Base-by-base conservation (phyloP, 2,113 vertebrate genomes). In the Atherinomorus stipes region DNA sequence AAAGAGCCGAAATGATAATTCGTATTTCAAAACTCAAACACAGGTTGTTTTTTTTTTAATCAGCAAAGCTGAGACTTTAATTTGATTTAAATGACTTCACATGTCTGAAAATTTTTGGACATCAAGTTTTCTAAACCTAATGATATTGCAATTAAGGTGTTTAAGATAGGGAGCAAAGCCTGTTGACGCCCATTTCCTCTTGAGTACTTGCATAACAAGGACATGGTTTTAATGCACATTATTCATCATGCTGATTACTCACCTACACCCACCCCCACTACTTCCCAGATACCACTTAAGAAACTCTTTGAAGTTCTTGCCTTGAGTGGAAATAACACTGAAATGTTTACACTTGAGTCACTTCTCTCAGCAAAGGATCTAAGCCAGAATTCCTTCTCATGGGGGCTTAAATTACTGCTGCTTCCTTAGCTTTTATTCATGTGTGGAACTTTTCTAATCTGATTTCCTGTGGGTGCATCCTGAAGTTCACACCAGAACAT, bases 401-500 rank as follows among this genome's bases (percentile, higher is more conserved):
- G 71, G 78, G 70, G 78, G 68, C 23, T 75, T 16, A 70, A 83
- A 85, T 61, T 22, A 58, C 50, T 34, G 34, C 75, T 11, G 47
- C 60, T 87, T 83, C 76, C 78, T 74, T 67, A 80, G 76, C 75
- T 85, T 85, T 79, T 62, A 71, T 76, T 71, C 60, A 40, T 44
- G 67, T 2, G 0, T 61, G 25, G 47, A 83, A 78, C 58, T 61
- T 70, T 67, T 49, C 40, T 83, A 77, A 83, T 84, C 80, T 72
- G 81, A 86, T 83, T 80, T 71, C 71, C 67, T 56, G 22, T 0
- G 54, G 58, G 67, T 80, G 38, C 68, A 66, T 81, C 80, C 56
- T 52, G 50, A 61, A 74, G 54, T 74, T 84, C 71, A 63, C 63
- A 71, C 66, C 58, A 38, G 63, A 28, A 40, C 25, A 59, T 9